A percentile compares a stretch with the other conserved stretches of the same genome.
Evolutionary conservation across 2,888 invertebrate species (phyloP).

Genomic region (Atethmia centrago): DNA sequence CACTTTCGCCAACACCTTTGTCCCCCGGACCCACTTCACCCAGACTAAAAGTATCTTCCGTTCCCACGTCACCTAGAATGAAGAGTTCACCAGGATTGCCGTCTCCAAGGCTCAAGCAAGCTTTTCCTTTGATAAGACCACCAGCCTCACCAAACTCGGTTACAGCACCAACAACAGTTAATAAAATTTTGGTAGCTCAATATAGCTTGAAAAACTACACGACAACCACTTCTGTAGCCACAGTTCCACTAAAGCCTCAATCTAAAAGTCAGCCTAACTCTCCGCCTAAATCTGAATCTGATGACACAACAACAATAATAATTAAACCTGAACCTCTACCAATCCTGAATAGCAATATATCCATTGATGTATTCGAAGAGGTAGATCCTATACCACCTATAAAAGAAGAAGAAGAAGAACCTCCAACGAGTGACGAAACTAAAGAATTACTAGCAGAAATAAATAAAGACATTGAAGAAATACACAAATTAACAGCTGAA

Average conservation of each 20-base stretch:
- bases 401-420: slow-evolving; percentile 85
- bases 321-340: slow-evolving; percentile 76
- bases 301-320: slow-evolving; percentile 79
- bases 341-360: slow-evolving; percentile 78
- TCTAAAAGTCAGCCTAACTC: slow-evolving; percentile 89
- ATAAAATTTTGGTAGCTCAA: slow-evolving; percentile 91
- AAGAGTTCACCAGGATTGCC: slow-evolving; percentile 93
- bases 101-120: slow-evolving; percentile 92
- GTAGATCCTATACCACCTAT: slow-evolving; percentile 86
- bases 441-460: slow-evolving; percentile 85
- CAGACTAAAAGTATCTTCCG: slow-evolving; percentile 92
- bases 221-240: slow-evolving; percentile 76
- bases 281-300: slow-evolving; percentile 86
- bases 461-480: slow-evolving; percentile 88
- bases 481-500: slow-evolving; percentile 88
- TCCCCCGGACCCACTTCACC: slow-evolving; percentile 92
- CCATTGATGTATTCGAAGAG: slow-evolving; percentile 84
- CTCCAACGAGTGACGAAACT: slow-evolving; percentile 79
- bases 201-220: slow-evolving; percentile 90
- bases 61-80: slow-evolving; percentile 94
- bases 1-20: slow-evolving; percentile 91
- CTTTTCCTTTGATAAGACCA: slow-evolving; percentile 91
- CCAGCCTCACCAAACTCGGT: slow-evolving; percentile 91
- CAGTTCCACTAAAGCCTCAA: slow-evolving; percentile 81
- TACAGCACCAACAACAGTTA: slow-evolving; percentile 86